Percentiles rank a stretch among this genome's conserved stretches.
Evolutionary conservation across 2,888 invertebrate species (phyloP).

Genomic region (Pandemis corylana): DNA sequence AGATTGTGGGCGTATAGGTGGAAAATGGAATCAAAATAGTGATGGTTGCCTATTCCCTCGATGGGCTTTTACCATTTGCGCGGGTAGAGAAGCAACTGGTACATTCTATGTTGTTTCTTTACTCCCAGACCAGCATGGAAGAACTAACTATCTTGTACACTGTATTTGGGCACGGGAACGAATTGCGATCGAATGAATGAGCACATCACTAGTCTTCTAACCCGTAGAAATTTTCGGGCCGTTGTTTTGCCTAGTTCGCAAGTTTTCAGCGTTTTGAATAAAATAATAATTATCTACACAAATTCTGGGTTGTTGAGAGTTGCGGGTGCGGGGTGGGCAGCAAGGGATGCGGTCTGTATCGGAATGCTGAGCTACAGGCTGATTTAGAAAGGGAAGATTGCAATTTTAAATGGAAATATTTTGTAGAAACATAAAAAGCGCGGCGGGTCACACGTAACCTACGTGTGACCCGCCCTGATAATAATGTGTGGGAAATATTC

Average conservation of each 20-base stretch:
- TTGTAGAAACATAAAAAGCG: background rate
- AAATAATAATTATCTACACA: conserved; percentile 37
- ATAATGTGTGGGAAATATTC: no score
- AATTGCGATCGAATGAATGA: background rate
- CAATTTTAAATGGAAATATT: background rate
- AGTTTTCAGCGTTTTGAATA: conserved; percentile 37
- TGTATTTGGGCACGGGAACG: no score
- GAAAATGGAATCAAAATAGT: no score
- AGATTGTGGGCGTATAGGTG: no score
- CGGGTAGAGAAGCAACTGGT: no score
- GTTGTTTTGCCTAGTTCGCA: conserved; percentile 33
- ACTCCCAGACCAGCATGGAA: no score
- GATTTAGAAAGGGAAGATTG: background rate
- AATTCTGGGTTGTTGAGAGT: conserved; percentile 12
- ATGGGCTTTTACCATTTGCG: no score
- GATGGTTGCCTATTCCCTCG: no score
- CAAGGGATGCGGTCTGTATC: background rate
- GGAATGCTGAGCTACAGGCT: background rate
- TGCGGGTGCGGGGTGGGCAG: background rate
- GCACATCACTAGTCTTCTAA: conserved; percentile 25
- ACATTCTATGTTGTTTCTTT: no score
- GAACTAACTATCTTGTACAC: no score
- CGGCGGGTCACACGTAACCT: no score
- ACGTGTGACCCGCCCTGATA: no score
- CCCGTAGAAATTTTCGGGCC: conserved; percentile 12